Percentiles rank a stretch among this genome's conserved stretches.
phyloP scores from a whole-genome alignment of 1,140 invertebrate genomes.

The Drosophila eugracilis region DNA sequence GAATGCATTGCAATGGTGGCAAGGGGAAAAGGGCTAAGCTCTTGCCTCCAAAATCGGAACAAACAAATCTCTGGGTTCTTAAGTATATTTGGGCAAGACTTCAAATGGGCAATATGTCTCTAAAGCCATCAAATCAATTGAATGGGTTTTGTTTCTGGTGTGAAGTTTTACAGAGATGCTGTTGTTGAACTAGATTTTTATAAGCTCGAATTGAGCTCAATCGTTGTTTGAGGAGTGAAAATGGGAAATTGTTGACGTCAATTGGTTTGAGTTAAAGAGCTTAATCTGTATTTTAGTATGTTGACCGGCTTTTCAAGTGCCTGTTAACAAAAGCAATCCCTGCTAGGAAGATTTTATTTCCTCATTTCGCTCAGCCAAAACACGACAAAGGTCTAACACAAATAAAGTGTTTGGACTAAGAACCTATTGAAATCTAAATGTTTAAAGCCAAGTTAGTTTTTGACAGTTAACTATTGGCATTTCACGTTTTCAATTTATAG shows the following conservation, averaged over 20 bases:
- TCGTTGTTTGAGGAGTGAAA: background rate
- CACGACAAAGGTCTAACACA: too few species aligned
- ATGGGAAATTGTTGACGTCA: background rate
- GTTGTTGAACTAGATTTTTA: slow-evolving; percentile 35
- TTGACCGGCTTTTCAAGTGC: too few species aligned
- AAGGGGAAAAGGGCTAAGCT: slow-evolving; percentile 15
- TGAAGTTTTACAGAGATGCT: slow-evolving; percentile 12
- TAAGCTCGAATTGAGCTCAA: slow-evolving; percentile 19
- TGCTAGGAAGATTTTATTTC: too few species aligned
- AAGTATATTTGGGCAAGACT: slow-evolving; percentile 36
- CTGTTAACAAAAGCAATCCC: too few species aligned
- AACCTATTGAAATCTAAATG: background rate
- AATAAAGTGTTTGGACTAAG: background rate
- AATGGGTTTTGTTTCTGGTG: slow-evolving; percentile 10
- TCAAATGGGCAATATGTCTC: slow-evolving; percentile 29
- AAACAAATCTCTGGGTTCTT: slow-evolving; percentile 32
- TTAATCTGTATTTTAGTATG: too few species aligned
- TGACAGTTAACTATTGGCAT: slow-evolving; percentile 27
- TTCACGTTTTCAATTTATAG: slow-evolving; percentile 12
- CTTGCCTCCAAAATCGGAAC: slow-evolving; percentile 12
- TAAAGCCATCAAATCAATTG: slow-evolving; percentile 37
- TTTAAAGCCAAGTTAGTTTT: background rate
- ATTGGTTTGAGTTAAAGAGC: too few species aligned
- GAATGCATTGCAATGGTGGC: slow-evolving; percentile 6
- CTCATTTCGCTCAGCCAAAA: too few species aligned